Evolutionary conservation across 64 coral and sea anemone species (phyloP), one percentile per base, ranked within the genome.

Genomic region (Catalaphyllia jardinei): DNA sequence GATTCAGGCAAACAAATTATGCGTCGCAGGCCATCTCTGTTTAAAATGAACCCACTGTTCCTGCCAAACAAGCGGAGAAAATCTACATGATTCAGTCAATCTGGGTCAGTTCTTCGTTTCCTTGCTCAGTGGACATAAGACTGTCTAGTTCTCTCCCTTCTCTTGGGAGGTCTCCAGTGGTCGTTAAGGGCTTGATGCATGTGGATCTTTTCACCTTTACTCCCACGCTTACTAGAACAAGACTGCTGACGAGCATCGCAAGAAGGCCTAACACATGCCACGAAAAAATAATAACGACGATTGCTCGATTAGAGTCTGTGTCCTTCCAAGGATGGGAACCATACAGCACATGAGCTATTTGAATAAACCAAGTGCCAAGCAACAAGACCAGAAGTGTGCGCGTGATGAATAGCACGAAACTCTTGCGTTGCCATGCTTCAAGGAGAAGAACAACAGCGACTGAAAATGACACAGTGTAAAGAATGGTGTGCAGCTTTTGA

Each of bases 351-450:
- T 76, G 74, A 9, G 31, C 74, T 12, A 76, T 19, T 49, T 76
- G 74, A 19, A 76, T 49, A 19, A 95, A 95, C 94, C 94, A 95
- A 6, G 89, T 86, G 0, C 94, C 94, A 74, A 92, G 86, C 8
- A 91, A 71, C 46, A 95, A 57, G 4, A 89, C 57, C 3, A 95
- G 89, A 25, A 89, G 67, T 15, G 90, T 19, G 15, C 94, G 89
- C 15, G 71, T 73, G 8, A 88, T 31, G 30, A 88, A 88, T 24
- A 95, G 19, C 30, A 82, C 69, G 22, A 60, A 50, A 38, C 85
- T 88, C 16, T 82, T 88, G 72, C 83, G 75, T 24, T 87, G 62
- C 86, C 91, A 88, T 2, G 84, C 78, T 65, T 93, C 91, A 18
- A 88, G 85, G 5, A 93, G 64, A 39, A 67, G 18, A 50, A 88